phyloP scores from a whole-genome alignment of 2,888 invertebrate genomes.

The Drosophila subquinaria region DNA sequence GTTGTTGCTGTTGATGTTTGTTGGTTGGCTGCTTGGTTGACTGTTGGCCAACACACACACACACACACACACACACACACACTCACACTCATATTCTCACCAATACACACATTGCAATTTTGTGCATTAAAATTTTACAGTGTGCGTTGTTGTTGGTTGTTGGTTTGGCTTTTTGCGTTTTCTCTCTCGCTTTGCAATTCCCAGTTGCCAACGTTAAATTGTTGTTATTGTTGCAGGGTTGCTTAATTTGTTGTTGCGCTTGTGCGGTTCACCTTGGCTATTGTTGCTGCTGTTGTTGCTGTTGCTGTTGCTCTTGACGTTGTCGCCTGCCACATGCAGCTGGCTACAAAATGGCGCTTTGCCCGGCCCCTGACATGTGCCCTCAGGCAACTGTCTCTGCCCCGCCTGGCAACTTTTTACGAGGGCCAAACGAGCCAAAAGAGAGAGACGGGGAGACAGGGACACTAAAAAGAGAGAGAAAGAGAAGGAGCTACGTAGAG shows the following conservation, averaged over 20 bases:
- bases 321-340: slow-evolving; percentile 76
- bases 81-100: slow-evolving; percentile 25
- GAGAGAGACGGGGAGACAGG: background rate
- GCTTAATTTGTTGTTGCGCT: slow-evolving; percentile 26
- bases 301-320: slow-evolving; percentile 52
- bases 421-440: background rate
- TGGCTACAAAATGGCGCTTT: slow-evolving; percentile 73
- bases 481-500: background rate
- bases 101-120: slow-evolving; percentile 49
- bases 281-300: slow-evolving; percentile 31
- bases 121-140: slow-evolving; percentile 77
- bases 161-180: slow-evolving; percentile 68
- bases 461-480: background rate
- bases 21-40: slow-evolving; percentile 67
- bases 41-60: slow-evolving; percentile 49
- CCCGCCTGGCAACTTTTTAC: slow-evolving; percentile 27
- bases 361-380: slow-evolving; percentile 51
- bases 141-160: slow-evolving; percentile 56
- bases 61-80: slow-evolving; percentile 37
- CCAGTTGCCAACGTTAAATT: slow-evolving; percentile 19
- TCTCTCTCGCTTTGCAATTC: slow-evolving; percentile 42
- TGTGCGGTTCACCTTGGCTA: slow-evolving; percentile 42
- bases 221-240: slow-evolving; percentile 33
- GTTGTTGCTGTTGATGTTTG: slow-evolving; percentile 58
- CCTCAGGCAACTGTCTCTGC: slow-evolving; percentile 8